A percentile compares a stretch with the other conserved stretches of the same genome.
Conservation (phyloP, 2,888 invertebrate genomes). For the Gortyna flavago region DNA sequence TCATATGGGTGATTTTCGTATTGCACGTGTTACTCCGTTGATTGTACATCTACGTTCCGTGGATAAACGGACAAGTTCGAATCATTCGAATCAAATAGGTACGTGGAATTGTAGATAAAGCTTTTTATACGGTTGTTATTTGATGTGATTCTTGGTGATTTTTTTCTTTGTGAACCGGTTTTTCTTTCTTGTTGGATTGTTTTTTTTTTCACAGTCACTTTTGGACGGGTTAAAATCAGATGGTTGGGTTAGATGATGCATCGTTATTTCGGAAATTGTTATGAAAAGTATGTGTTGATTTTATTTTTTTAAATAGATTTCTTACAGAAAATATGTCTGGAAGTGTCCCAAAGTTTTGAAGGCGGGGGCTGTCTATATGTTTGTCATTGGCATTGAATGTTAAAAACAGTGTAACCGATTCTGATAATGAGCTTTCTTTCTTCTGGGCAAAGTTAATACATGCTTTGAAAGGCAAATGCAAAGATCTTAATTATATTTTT, state of each 20-base stretch:
- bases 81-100: conserved; percentile 31
- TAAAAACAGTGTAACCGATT: neutral
- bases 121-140: conserved; percentile 21
- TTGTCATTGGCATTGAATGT: neutral
- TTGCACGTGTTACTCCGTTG: too few relatives aligned
- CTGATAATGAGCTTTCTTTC: neutral
- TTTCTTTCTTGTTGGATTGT: neutral
- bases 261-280: neutral
- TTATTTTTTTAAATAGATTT: too few relatives aligned
- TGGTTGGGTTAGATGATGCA: neutral
- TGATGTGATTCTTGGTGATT: conserved; percentile 6
- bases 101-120: neutral
- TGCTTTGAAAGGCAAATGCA: too few relatives aligned
- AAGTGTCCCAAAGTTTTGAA: neutral
- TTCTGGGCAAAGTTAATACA: neutral
- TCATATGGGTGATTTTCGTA: neutral
- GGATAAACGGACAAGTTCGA: conserved; percentile 17
- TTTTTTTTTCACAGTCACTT: neutral
- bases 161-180: conserved; percentile 13
- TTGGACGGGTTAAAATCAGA: neutral
- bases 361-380: neutral
- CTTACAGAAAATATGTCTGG: too few relatives aligned
- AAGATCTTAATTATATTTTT: neutral
- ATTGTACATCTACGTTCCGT: too few relatives aligned
- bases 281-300: too few relatives aligned